Base-by-base conservation (phyloP, 2,797 vertebrate species). In the Melanotaenia trifasciata region DNA sequence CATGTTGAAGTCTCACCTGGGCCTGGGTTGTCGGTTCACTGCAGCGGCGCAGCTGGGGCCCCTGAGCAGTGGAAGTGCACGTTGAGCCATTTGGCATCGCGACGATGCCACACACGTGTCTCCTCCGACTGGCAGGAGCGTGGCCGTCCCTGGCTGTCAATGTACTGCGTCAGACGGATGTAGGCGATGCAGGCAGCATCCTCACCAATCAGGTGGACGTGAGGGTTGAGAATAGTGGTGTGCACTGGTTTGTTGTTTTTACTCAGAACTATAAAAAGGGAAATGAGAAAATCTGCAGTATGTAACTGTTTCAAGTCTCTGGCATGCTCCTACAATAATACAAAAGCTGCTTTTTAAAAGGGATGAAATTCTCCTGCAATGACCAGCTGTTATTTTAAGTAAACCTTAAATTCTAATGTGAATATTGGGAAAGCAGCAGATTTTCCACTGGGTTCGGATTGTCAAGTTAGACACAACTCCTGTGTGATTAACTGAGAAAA, bases 41-140 rank as follows among this genome's bases (percentile, higher is more conserved):
- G 98, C 94, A 99, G 96, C n/a, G 97, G 98, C 81, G 98, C 96
- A 13, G 98, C 97, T 32, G 97, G 97, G n/a, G 98, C 98, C 86
- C 98, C 98, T 59, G 98, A 99, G 93, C 98, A 99, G 95, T 99
- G 98, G 93, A 99, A 99, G 94, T 99, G 98, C 84, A 99, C 97
- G 1, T 99, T 99, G 89, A 98, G 97, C 98, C 98, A 99, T 87
- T 98, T 99, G 94, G 97, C 94, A 0, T 99, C 97, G 0, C 98
- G 96, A 86, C 98, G 98, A 81, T 99, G 97, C 98, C 98, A 99
- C 75, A 99, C 98, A 0, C 98, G 96, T 0, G 98, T 99, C 94
- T 99, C 98, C 86, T 99, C 98, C 0, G 98, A 99, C 89, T 99
- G 98, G 57, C 96, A 98, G 92, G 97, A 98, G 78, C 98, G 97